Evolutionary conservation across 2,113 vertebrate genomes (phyloP), one percentile per base, ranked within the genome.

Genomic region (Peromyscus leucopus): DNA sequence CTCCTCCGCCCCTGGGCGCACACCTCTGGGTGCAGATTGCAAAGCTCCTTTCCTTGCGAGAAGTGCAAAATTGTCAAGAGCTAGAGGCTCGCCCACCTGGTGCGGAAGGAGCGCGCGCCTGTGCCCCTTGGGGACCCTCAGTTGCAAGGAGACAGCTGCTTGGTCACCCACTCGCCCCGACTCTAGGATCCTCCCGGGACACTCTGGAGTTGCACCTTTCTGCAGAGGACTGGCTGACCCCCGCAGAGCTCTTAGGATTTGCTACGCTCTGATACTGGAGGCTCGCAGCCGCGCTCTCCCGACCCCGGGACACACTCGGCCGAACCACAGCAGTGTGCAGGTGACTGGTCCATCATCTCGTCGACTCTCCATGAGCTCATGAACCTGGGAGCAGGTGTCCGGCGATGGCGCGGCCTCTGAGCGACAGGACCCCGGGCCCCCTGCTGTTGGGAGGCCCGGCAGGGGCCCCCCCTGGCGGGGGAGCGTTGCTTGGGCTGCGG

Each of bases 1-100:
- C 93, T 92, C 96, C 93, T 91, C 96, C 94, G 84, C 93, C 92
- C 92, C 96, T 95, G 88, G 46, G 94, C 67, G 91, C 98, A 97
- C 98, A 98, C 98, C 98, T 97, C 98, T 96, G 11, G 89, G 96
- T 98, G 97, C 97, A 95, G 96, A 97, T 96, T 96, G 98, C 98
- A 95, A 92, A 97, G 95, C 95, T 95, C 90, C 95, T 98, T 96
- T 78, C 80, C 51, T 80, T 74, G 88, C 57, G 93, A 96, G 96
- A 94, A 96, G 97, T 94, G 94, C 96, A 95, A 90, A 94, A 93
- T 96, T 97, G 94, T 93, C 94, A 71, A 51, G 80, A 96, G 89
- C 89, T 82, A 91, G 85, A 91, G 89, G 86, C 94, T 97, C 94
- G 76, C 95, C 96, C 96, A 97, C 97, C 95, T 95, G 95, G 48